These are phyloP conservation scores for Drosophila phalerata DNA, from an alignment of 2,888 invertebrate genomes.

Conservation along the genomic window DNA sequence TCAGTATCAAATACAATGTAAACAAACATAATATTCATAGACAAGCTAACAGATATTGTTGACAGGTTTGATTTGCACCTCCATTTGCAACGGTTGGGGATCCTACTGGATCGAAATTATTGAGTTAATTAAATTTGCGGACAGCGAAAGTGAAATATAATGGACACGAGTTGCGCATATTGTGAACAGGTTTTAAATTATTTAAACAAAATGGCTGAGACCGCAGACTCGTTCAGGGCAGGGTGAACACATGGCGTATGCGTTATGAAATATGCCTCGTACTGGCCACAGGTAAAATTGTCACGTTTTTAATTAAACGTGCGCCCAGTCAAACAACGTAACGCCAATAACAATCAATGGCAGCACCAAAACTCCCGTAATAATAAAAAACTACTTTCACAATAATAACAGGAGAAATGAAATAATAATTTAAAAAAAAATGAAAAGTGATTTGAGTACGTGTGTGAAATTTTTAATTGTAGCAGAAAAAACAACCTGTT, in stretches of 20 bases:
- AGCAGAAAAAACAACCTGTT: conserved; percentile 57
- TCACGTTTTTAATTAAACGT: conserved; percentile 80
- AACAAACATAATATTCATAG: background rate
- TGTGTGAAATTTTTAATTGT: conserved; percentile 59
- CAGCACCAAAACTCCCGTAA: conserved; percentile 25
- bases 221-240: conserved; percentile 31
- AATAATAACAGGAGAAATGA: conserved; percentile 41
- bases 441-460: conserved; percentile 66
- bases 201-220: conserved; percentile 54
- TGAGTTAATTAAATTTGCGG: conserved; percentile 74
- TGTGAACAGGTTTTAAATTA: conserved; percentile 71
- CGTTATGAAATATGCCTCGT: conserved; percentile 64
- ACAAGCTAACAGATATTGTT: background rate
- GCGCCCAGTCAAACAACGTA: conserved; percentile 34
- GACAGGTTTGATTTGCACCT: background rate
- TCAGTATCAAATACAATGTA: background rate
- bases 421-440: conserved; percentile 61
- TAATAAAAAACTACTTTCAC: conserved; percentile 25
- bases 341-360: conserved; percentile 65
- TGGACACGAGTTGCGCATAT: conserved; percentile 47
- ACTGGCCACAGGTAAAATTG: conserved; percentile 75
- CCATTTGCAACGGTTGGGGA: background rate
- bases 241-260: conserved; percentile 59
- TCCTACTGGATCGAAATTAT: conserved; percentile 27
- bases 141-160: conserved; percentile 68